Conservation (phyloP, 2,113 vertebrate species). For the Eonycteris spelaea region DNA sequence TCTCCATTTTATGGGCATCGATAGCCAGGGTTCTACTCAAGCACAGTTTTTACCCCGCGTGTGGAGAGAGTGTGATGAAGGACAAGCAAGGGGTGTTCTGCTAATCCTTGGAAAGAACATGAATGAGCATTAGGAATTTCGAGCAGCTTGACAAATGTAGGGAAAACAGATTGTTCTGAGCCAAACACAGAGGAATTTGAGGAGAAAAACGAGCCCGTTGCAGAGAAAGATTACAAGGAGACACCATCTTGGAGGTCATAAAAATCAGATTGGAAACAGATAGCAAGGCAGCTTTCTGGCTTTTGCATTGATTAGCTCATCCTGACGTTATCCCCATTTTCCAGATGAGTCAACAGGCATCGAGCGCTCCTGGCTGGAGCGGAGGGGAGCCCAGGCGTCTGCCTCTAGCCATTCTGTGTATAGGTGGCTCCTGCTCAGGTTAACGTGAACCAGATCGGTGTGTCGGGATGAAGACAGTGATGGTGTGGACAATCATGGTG, state of each 20-base stretch:
- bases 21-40: constrained; percentile 56
- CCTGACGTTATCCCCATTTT: constrained; percentile 49
- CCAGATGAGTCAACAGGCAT: constrained; percentile 26
- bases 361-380: neutral
- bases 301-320: constrained; percentile 11
- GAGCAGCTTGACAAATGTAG: constrained; percentile 63
- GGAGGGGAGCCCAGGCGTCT: neutral
- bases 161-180: constrained; percentile 59
- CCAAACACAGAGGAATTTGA: constrained; percentile 52
- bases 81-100: neutral
- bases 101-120: constrained; percentile 55
- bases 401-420: neutral
- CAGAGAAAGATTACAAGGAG: constrained; percentile 47
- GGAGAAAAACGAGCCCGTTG: neutral
- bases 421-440: neutral
- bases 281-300: constrained; percentile 37
- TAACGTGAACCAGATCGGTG: no score
- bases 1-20: constrained; percentile 43
- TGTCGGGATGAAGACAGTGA: neutral
- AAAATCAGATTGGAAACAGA: constrained; percentile 62
- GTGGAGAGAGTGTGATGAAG: constrained; percentile 26
- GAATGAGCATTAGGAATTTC: constrained; percentile 58
- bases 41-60: neutral
- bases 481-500: rapidly evolving
- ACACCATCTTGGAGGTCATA: constrained; percentile 58